Evolutionary conservation across 2,113 vertebrate species (phyloP), one percentile per base, ranked within the genome.

Genomic region (Pachypanchax playfairii): DNA sequence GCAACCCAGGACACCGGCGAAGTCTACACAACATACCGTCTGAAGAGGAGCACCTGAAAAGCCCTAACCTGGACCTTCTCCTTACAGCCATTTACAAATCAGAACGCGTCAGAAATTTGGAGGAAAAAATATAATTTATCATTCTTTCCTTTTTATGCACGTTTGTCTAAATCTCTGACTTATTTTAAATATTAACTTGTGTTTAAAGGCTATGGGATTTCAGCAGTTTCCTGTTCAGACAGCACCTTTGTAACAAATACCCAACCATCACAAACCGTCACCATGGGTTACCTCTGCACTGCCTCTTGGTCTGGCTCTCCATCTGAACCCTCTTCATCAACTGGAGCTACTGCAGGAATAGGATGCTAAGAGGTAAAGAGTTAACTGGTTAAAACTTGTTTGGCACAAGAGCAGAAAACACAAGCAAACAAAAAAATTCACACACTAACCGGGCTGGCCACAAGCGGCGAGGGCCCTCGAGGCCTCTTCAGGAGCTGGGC

Each of bases 231-330:
- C 67, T 65, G 58, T 70, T 84, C 22, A 79, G 79, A 87, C 75
- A 83, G 81, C 80, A 85, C 64, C 60, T 70, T 67, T 82, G 48
- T 29, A 46, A 4, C 41, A 35, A 33, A 24, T n/a, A 58, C 24
- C 56, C 54, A 66, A 59, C 54, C 69, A 79, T 44, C 62, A 57
- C 48, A 70, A 66, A 15, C 70, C 4, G 2, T 54, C 60, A 51
- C 67, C 15, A 14, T 42, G 15, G 77, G 79, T 94, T 94, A 99
- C 96, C 97, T 97, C 93, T 99, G 96, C 86, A 98, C 97, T 8
- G 96, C 97, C 62, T 99, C 97, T 82, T 97, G 96, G 55, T 99
- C 96, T 0, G 96, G 97, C 82, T 99, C 97, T 72, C 96, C 96
- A 0, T 99, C 97, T 0, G 97, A 98, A 67, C 94, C 94, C 88